These are phyloP conservation scores for Sebastes itinus DNA, from an alignment of 2,797 vertebrate genomes.

Conservation along the genomic window DNA sequence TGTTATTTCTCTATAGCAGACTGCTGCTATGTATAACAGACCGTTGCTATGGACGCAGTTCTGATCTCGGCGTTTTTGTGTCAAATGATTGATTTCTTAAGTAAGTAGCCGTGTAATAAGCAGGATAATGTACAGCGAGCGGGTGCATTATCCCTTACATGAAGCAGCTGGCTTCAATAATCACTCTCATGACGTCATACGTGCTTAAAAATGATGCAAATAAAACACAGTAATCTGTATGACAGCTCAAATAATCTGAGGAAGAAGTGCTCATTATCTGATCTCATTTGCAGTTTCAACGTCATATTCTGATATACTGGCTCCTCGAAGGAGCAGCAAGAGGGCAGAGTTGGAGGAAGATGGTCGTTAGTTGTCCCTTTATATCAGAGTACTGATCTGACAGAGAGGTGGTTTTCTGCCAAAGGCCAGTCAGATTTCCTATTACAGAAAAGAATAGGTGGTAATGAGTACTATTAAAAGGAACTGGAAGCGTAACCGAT, in stretches of 20 bases:
- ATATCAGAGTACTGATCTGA: not conserved
- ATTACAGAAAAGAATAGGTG: not conserved
- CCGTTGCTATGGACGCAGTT: too few species aligned
- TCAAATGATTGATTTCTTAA: too few species aligned
- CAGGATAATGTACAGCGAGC: too few species aligned
- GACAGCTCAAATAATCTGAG: not conserved
- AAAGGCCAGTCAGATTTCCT: not conserved
- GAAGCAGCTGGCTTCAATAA: not conserved
- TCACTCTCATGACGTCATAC: not conserved
- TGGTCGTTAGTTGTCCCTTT: not conserved
- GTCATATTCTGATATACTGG: not conserved
- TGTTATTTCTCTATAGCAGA: too few species aligned
- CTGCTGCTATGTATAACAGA: too few species aligned
- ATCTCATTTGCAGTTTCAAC: not conserved
- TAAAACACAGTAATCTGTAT: not conserved
- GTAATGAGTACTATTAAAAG: slow-evolving; percentile 17
- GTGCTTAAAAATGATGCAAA: not conserved
- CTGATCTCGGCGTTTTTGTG: too few species aligned
- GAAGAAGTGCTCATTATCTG: not conserved
- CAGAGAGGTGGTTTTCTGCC: not conserved
- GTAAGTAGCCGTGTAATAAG: too few species aligned
- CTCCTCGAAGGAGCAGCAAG: slow-evolving; percentile 32
- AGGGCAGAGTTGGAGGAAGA: slow-evolving; percentile 23
- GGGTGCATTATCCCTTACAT: too few species aligned
- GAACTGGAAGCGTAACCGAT: not conserved